phyloP scores from a whole-genome alignment of 2,888 invertebrate genomes.

The Sesamia inferens region DNA sequence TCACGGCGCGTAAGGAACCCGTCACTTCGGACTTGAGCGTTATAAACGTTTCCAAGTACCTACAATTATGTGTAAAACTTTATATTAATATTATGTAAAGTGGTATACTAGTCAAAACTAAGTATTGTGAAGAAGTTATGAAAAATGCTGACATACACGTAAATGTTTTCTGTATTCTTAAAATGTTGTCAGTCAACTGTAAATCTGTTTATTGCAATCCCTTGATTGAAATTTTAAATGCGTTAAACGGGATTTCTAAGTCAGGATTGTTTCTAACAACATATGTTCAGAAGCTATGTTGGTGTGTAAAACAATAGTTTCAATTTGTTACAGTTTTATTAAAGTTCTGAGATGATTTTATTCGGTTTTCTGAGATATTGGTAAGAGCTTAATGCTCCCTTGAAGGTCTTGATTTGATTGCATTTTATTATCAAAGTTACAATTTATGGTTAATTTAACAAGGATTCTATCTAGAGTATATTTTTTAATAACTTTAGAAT shows the following conservation, averaged over 20 bases:
- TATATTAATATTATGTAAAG: slow-evolving; percentile 24
- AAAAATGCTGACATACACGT: neutral
- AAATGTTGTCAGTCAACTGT: neutral
- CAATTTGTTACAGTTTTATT: too few species aligned
- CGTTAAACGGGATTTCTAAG: neutral
- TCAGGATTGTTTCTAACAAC: neutral
- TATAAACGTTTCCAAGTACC: slow-evolving; percentile 45
- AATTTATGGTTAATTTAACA: slow-evolving; percentile 20
- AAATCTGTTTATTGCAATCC: slow-evolving; percentile 11
- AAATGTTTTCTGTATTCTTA: slow-evolving; percentile 28
- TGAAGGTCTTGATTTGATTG: neutral
- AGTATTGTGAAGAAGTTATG: slow-evolving; percentile 31
- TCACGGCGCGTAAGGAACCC: slow-evolving; percentile 23
- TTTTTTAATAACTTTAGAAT: slow-evolving; percentile 25
- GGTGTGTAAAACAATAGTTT: neutral
- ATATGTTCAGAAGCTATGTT: neutral
- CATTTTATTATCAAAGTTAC: slow-evolving; percentile 20
- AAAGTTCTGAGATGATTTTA: neutral
- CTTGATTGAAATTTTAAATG: neutral
- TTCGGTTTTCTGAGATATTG: neutral
- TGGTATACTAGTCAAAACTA: slow-evolving; percentile 51
- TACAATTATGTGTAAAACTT: slow-evolving; percentile 33
- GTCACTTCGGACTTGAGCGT: slow-evolving; percentile 30
- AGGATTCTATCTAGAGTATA: slow-evolving; percentile 29
- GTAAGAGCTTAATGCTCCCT: neutral